Evolutionary conservation across 2,113 vertebrate species (phyloP).

Genomic region (Urocynchramus pylzowi): DNA sequence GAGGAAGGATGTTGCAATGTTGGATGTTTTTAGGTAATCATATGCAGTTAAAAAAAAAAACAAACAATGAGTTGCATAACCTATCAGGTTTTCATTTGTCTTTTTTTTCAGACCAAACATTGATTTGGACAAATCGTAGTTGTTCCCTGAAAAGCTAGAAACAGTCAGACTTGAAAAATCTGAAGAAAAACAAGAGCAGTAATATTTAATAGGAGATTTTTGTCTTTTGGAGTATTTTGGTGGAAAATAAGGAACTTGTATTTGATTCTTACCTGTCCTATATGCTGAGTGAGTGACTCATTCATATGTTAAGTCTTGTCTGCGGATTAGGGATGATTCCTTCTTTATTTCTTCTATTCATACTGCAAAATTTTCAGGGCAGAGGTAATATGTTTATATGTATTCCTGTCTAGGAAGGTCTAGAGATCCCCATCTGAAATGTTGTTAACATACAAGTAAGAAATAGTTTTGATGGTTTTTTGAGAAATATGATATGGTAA

Average conservation of each 20-base stretch:
- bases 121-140: background rate
- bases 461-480: background rate
- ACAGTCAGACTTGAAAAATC: background rate
- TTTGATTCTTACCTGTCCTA: background rate
- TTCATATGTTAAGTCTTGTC: background rate
- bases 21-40: background rate
- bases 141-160: background rate
- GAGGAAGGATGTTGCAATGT: background rate
- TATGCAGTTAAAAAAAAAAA: background rate
- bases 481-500: background rate
- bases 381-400: background rate
- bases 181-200: background rate
- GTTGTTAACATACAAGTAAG: background rate
- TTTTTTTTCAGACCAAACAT: background rate
- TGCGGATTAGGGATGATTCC: background rate
- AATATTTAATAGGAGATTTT: background rate
- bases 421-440: background rate
- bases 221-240: background rate
- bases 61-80: background rate
- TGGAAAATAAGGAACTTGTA: background rate
- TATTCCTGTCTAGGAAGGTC: background rate
- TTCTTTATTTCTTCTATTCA: background rate
- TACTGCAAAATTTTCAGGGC: background rate
- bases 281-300: background rate
- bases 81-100: background rate